A percentile compares a stretch with the other conserved stretches of the same genome.
phyloP scores from a whole-genome alignment of 2,113 vertebrate species.

The Tachysurus vachellii region DNA sequence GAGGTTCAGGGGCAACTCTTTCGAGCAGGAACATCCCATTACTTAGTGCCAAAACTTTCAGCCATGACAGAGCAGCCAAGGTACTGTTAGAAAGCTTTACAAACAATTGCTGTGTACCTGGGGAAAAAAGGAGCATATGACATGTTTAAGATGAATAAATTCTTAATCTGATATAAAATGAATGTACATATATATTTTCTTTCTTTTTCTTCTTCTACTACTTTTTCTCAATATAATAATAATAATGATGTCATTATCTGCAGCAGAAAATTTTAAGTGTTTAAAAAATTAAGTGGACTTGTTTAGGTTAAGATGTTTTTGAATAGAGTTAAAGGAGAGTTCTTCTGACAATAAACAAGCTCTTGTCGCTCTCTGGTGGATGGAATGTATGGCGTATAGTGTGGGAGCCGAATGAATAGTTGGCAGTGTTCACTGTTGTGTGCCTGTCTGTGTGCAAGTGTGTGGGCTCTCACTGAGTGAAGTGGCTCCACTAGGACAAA shows the following conservation, averaged over 20 bases:
- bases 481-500: slow-evolving; percentile 68
- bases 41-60: slow-evolving; percentile 86
- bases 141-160: not conserved
- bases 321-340: not conserved
- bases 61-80: slow-evolving; percentile 83
- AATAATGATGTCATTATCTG: not conserved
- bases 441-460: not conserved
- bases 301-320: not conserved
- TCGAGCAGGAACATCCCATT: slow-evolving; percentile 83
- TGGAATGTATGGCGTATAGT: slow-evolving; percentile 43
- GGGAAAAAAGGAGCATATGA: not conserved
- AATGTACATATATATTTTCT: not conserved
- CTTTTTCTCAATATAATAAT: not conserved
- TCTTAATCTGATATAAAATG: not conserved
- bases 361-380: slow-evolving; percentile 38
- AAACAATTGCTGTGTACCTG: not conserved
- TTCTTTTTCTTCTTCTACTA: not conserved
- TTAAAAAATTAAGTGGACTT: not conserved
- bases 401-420: slow-evolving; percentile 44
- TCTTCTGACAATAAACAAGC: not conserved
- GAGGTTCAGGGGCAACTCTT: slow-evolving; percentile 64
- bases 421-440: slow-evolving; percentile 32
- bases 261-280: not conserved
- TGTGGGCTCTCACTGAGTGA: slow-evolving; percentile 68
- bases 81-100: slow-evolving; percentile 59